These are phyloP conservation scores for Drosophila dunni DNA, from an alignment of 1,140 invertebrate genomes.

Conservation along the genomic window DNA sequence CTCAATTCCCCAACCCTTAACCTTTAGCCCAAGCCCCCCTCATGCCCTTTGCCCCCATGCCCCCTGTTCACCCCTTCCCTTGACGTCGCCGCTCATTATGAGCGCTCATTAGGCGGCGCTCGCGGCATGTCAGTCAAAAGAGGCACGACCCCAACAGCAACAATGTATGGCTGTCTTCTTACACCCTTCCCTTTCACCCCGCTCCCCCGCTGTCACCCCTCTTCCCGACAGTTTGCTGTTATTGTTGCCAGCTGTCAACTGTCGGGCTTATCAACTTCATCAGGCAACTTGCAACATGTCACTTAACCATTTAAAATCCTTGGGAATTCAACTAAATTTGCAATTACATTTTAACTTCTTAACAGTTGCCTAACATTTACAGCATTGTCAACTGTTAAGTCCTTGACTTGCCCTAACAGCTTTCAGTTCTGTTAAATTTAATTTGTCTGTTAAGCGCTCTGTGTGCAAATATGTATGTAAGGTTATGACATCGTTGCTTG, in stretches of 20 bases:
- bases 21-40: conserved; percentile 14
- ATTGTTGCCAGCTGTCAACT: conserved; percentile 19
- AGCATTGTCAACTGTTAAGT: neutral
- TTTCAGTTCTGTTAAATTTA: neutral
- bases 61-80: conserved; percentile 4
- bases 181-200: neutral
- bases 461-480: neutral
- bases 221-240: neutral
- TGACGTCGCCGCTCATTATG: conserved; percentile 71
- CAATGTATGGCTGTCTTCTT: conserved; percentile 17
- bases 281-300: conserved; percentile 18
- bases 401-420: neutral
- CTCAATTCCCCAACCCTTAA: conserved; percentile 35
- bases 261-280: conserved; percentile 17
- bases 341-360: neutral
- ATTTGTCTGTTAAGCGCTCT: neutral
- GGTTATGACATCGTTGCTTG: neutral
- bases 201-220: conserved; percentile 5
- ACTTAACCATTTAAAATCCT: neutral
- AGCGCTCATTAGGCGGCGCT: conserved; percentile 77
- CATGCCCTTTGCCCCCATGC: neutral
- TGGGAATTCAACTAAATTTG: neutral
- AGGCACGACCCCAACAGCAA: conserved; percentile 47
- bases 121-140: conserved; percentile 70
- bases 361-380: neutral